Evolutionary conservation across 2,113 vertebrate species (phyloP).

Genomic region (Oriolus oriolus): DNA sequence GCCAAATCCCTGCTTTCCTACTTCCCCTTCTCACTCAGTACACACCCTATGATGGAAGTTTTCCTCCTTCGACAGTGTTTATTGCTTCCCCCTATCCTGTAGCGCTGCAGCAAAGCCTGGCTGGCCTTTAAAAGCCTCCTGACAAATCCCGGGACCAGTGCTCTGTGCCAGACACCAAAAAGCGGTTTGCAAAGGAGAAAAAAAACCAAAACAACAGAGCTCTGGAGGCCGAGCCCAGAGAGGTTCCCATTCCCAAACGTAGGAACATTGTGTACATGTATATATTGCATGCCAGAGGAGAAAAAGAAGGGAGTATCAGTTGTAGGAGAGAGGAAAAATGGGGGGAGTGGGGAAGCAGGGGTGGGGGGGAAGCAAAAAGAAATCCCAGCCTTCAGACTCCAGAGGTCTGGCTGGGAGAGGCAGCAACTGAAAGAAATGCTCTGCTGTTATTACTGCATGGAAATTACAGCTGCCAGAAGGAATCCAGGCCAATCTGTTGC

Average conservation of each 20-base stretch:
- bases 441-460: constrained; percentile 50
- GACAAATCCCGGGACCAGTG: not conserved
- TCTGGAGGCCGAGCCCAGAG: not conserved
- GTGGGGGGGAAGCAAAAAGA: not conserved
- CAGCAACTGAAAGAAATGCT: constrained; percentile 40
- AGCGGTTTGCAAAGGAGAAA: not conserved
- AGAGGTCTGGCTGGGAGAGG: not conserved
- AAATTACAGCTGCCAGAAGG: constrained; percentile 45
- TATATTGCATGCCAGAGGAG: not conserved
- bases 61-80: not conserved
- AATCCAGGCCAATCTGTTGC: constrained; percentile 33
- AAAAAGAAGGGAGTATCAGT: not conserved
- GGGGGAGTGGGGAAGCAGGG: too few relatives aligned
- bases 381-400: constrained; percentile 8
- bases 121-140: not conserved
- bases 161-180: not conserved
- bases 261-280: not conserved
- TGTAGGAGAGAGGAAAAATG: not conserved
- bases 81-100: not conserved
- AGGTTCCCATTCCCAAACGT: not conserved
- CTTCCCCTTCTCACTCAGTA: not conserved
- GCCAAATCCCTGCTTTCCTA: not conserved
- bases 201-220: not conserved
- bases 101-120: not conserved
- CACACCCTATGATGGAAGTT: not conserved